phyloP scores from a whole-genome alignment of 2,113 vertebrate genomes.

The Vicugna pacos region DNA sequence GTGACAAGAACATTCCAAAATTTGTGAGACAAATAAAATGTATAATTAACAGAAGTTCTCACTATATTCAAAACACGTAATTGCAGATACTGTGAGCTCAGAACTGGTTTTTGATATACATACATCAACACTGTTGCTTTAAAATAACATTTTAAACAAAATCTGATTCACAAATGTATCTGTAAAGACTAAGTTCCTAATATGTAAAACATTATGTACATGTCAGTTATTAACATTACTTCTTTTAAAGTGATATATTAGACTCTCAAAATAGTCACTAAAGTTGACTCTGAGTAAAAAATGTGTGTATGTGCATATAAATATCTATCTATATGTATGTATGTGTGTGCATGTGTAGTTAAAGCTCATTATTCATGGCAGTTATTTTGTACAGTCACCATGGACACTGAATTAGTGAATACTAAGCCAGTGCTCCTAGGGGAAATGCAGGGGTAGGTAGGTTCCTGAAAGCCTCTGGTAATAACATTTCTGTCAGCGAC shows the following conservation, averaged over 20 bases:
- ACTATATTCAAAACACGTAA: neutral
- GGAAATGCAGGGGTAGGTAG: neutral
- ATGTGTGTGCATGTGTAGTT: neutral
- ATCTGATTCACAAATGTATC: neutral
- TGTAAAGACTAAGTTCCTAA: neutral
- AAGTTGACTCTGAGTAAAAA: neutral
- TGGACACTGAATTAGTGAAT: neutral
- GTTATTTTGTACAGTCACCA: neutral
- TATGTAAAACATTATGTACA: neutral
- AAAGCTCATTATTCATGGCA: neutral
- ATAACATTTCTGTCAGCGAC: neutral
- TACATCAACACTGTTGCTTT: neutral
- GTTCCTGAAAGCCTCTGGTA: neutral
- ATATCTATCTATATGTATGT: neutral
- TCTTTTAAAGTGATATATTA: neutral
- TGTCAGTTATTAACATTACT: neutral
- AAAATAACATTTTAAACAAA: neutral
- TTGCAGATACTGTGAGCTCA: neutral
- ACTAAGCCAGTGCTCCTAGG: neutral
- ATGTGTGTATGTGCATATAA: fast-evolving
- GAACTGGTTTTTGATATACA: neutral
- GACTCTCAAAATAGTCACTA: neutral
- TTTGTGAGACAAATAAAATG: conserved; percentile 70
- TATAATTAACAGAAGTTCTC: neutral
- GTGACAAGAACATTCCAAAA: conserved; percentile 51